Conservation (phyloP, 2,888 invertebrate species). For the Macaria liturata region DNA sequence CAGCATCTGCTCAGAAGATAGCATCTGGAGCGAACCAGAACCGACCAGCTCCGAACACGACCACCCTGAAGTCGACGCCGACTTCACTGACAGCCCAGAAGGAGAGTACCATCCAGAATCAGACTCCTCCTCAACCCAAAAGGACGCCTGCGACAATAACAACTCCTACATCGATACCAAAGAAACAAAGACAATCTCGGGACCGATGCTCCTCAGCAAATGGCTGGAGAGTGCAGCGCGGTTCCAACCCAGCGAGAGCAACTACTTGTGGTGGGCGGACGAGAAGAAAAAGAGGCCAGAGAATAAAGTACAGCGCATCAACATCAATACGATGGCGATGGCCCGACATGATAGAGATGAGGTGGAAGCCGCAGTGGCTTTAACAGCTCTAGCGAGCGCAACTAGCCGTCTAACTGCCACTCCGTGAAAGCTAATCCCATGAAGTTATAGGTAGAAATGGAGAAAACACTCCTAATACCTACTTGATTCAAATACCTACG, state of each 20-base stretch:
- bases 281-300: constrained; percentile 61
- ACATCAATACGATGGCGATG: constrained; percentile 51
- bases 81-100: constrained; percentile 57
- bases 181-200: constrained; percentile 64
- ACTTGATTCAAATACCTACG: too few species aligned
- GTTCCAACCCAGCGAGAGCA: constrained; percentile 88
- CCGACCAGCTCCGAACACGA: constrained; percentile 54
- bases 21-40: constrained; percentile 90
- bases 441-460: too few species aligned
- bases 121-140: constrained; percentile 56
- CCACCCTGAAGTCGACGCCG: constrained; percentile 52
- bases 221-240: constrained; percentile 90
- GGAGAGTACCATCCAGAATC: constrained; percentile 58
- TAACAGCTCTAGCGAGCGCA: constrained; percentile 85
- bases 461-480: too few species aligned
- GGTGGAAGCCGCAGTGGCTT: constrained; percentile 89
- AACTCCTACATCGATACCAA: constrained; percentile 54
- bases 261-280: constrained; percentile 86
- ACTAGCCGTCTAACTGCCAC: constrained; percentile 56
- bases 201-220: constrained; percentile 86
- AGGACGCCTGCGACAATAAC: constrained; percentile 65
- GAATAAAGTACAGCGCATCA: constrained; percentile 48
- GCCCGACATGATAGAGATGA: constrained; percentile 86
- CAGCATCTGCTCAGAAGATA: constrained; percentile 90
- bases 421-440: constrained; percentile 12